Conservation (phyloP, 1,140 invertebrate genomes). For the Telenomus remus region DNA sequence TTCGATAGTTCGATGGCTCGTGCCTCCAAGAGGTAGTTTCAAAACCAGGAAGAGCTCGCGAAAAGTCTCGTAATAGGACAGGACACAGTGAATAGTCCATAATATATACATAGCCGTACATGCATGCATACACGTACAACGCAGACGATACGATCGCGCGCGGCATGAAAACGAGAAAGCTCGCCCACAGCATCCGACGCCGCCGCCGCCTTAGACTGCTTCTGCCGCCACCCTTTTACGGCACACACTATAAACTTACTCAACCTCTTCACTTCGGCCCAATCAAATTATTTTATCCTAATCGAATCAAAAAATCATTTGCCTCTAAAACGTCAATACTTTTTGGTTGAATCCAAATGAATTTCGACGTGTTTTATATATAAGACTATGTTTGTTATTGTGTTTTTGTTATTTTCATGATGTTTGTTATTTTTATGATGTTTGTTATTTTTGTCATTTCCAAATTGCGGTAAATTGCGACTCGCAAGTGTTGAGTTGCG, state of each 20-base stretch:
- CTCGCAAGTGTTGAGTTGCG: no score
- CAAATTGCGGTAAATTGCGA: no score
- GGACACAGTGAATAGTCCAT: slow-evolving; percentile 63
- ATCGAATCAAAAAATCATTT: background rate
- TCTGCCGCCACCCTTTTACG: slow-evolving; percentile 50
- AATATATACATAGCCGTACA: slow-evolving; percentile 60
- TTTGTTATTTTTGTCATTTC: no score
- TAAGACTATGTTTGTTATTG: no score
- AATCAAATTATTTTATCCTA: slow-evolving; percentile 53
- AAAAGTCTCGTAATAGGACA: slow-evolving; percentile 65
- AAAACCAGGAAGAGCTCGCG: slow-evolving; percentile 64
- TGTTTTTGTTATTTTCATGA: no score
- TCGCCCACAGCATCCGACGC: slow-evolving; percentile 32
- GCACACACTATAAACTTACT: slow-evolving; percentile 35
- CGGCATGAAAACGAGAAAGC: slow-evolving; percentile 60
- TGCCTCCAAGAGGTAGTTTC: slow-evolving; percentile 59
- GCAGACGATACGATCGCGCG: slow-evolving; percentile 58
- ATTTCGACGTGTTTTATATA: no score
- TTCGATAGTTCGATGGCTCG: slow-evolving; percentile 61
- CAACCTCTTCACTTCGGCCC: slow-evolving; percentile 42
- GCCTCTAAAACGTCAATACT: background rate
- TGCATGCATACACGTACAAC: slow-evolving; percentile 57
- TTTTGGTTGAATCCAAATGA: background rate
- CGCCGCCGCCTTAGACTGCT: slow-evolving; percentile 44
- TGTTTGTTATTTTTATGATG: no score